Evolutionary conservation across 2,113 vertebrate genomes (phyloP), one percentile per base, ranked within the genome.

Genomic region (Castor canadensis): DNA sequence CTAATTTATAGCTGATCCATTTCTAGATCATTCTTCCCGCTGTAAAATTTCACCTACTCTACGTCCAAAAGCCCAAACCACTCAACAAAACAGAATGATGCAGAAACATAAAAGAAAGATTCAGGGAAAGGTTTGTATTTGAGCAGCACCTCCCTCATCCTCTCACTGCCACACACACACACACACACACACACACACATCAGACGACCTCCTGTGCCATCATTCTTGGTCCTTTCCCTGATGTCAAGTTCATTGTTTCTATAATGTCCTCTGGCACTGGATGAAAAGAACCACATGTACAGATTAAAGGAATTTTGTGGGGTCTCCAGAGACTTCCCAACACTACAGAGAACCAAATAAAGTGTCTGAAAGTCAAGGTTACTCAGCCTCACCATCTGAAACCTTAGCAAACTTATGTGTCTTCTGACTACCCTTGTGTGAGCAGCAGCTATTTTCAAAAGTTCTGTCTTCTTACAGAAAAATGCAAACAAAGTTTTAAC

Each of bases 401-500:
- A 64, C 22, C 62, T 56, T 30, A 32, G 19, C 24, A 47, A 76
- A 60, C 26, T 35, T 9, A 0, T 0, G 0, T 28, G 38, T 67
- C 40, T 62, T 73, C 52, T 22, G 2, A 4, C 35, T 6, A 38
- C 47, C 9, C 69, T 6, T 15, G 3, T 0, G 5, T 9, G 15
- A 71, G 30, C 79, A 56, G n/a, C 22, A 56, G 28, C 75, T 7
- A 6, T 5, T 24, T 62, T 93, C 26, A 20, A 40, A 89, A 86
- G 67, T 52, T 75, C 79, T 77, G 38, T 84, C 60, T 91, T 92
- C 75, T 95, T 97, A 92, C 60, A 64, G 40, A 56, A 89, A 45
- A 92, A 83, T 58, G 47, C 40, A 93, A 97, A 92, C 73, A 87
- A 73, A 64, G 49, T 71, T 96, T 96, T 72, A 75, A 91, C 16